Percentiles rank a stretch among this genome's conserved stretches.
Conservation (phyloP, 35 echinoderm and acorn worm genomes). For the Apostichopus parvimensis region DNA sequence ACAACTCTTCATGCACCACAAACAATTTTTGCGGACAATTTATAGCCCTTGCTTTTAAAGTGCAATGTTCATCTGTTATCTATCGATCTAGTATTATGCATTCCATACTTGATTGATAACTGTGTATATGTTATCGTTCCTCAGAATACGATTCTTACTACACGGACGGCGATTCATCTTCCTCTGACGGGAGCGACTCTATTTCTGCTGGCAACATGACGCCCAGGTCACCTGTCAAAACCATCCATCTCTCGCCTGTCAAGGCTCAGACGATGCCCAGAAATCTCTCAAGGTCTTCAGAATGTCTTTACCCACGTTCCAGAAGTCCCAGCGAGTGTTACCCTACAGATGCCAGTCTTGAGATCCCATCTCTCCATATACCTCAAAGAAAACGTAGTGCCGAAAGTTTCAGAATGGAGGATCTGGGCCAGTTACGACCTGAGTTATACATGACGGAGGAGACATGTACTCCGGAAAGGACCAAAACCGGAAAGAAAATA, state of each 20-base stretch:
- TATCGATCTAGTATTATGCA: neutral
- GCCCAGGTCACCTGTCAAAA: constrained; percentile 46
- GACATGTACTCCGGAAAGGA: constrained; percentile 18
- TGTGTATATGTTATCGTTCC: neutral
- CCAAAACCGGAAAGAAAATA: constrained; percentile 50
- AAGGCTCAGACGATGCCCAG: constrained; percentile 39
- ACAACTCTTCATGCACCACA: neutral
- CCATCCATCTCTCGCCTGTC: constrained; percentile 51
- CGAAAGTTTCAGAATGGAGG: constrained; percentile 51
- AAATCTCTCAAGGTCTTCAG: constrained; percentile 24
- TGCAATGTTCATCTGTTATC: neutral
- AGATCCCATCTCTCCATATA: constrained; percentile 41
- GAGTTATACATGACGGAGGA: constrained; percentile 51
- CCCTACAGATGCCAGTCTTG: constrained; percentile 33
- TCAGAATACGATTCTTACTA: constrained; percentile 56
- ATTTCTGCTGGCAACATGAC: constrained; percentile 38
- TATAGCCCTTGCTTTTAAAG: neutral
- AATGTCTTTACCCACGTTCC: constrained; percentile 22
- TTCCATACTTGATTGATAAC: constrained; percentile 1
- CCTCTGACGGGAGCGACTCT: constrained; percentile 32
- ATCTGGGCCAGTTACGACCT: constrained; percentile 43
- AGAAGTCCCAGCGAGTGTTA: constrained; percentile 46
- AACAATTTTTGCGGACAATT: neutral
- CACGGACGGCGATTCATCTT: constrained; percentile 29
- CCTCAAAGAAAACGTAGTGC: constrained; percentile 44